These are phyloP conservation scores for Neoseiulus cucumeris DNA, from an alignment of 1,140 invertebrate species.

Conservation along the genomic window DNA sequence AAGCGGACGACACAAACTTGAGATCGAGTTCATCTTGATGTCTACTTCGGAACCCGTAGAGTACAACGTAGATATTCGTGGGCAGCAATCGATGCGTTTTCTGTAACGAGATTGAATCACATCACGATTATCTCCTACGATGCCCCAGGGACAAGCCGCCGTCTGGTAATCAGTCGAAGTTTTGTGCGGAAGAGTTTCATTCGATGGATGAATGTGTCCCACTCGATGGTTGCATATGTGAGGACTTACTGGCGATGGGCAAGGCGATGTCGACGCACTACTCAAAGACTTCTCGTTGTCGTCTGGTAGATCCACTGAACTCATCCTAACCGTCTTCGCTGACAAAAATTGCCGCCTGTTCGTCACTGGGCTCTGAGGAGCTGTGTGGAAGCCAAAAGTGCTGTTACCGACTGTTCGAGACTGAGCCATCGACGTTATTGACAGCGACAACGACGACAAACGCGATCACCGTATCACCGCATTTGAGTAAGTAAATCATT, in stretches of 20 bases:
- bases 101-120: constrained; percentile 28
- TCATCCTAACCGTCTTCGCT: constrained; percentile 61
- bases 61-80: constrained; percentile 75
- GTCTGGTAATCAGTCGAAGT: too few species aligned
- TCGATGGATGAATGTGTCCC: too few species aligned
- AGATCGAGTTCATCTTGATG: constrained; percentile 82
- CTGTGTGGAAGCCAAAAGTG: constrained; percentile 28
- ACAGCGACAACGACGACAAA: too few species aligned
- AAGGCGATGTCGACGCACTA: constrained; percentile 72
- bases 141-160: too few species aligned
- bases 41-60: constrained; percentile 83
- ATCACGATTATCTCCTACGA: too few species aligned
- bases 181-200: too few species aligned
- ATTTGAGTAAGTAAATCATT: too few species aligned
- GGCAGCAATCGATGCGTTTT: constrained; percentile 62
- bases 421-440: neutral
- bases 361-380: constrained; percentile 68
- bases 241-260: constrained; percentile 52
- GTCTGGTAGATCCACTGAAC: constrained; percentile 70
- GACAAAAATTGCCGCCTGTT: constrained; percentile 45
- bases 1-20: constrained; percentile 37
- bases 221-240: constrained; percentile 18
- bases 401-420: neutral
- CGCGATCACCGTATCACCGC: too few species aligned
- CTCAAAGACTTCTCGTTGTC: constrained; percentile 75